Base-by-base conservation (phyloP, 2,888 invertebrate genomes). In the Synanthedon andrenaeformis region DNA sequence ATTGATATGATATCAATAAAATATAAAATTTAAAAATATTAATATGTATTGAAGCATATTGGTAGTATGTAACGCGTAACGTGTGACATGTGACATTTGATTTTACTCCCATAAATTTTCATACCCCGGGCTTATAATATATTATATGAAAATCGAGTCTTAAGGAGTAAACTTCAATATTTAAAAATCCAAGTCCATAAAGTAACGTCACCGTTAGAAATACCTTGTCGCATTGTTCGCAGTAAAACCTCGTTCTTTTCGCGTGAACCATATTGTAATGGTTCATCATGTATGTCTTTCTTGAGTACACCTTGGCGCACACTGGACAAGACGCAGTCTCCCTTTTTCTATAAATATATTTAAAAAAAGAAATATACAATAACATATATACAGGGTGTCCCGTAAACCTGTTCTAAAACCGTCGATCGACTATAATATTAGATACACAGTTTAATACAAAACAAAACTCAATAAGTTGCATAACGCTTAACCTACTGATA, bases 241-340 rank as follows among this genome's bases (percentile, higher is more conserved):
- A 74, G 19, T 64, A 58, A 42, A 62, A 58, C 3, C 63, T 65
- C 0, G 67, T 65, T 35, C 63, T 56, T n/a, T 72, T 67, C 54
- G 57, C 53, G 14, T 75, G 75, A 0, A 73, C 67, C 12, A 64
- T 59, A 0, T 60, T 56, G n/a, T 65, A 70, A n/a, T 75, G 75
- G 42, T 74, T 69, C 56, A 61, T 64, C 74, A 74, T 72, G 28
- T 65, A 69, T 0, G 54, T 51, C 0, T 61, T 58, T 0, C 67
- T 23, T 0, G 63, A 60, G 48, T 69, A 73, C 0, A 57, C 55
- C 10, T 69, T 67, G 1, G 53, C 60, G 42, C 73, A 72, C 3
- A 12, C 10, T 8, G 49, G 49, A 23, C 49, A 49, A 12, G 49
- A 19, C 8, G 6, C 11, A 10, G 3, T 2, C 8, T n/a, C n/a